Evolutionary conservation across 2,113 vertebrate species (phyloP).

Genomic region (Archilochus colubris): DNA sequence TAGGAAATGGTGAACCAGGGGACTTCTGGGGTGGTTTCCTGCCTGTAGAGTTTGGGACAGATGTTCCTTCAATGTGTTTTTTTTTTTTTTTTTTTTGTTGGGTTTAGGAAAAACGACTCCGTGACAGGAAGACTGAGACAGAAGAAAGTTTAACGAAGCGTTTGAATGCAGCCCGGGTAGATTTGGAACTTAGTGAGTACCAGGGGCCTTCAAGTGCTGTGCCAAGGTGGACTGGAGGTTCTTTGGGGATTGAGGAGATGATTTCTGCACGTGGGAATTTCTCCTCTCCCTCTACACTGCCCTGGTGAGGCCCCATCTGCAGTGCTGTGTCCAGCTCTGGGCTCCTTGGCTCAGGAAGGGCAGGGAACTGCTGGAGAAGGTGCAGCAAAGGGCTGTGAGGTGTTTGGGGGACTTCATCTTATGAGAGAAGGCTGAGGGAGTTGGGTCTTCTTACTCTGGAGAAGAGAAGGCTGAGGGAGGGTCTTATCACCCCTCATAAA

Average conservation of each 20-base stretch:
- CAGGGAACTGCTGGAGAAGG: too few relatives aligned
- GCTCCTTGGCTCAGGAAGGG: too few relatives aligned
- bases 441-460: too few relatives aligned
- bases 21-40: background rate
- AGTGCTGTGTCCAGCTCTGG: too few relatives aligned
- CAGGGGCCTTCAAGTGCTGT: background rate
- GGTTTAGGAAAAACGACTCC: conserved; percentile 86
- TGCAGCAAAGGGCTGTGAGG: too few relatives aligned
- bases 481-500: too few relatives aligned
- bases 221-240: background rate
- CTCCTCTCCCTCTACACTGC: too few relatives aligned
- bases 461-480: too few relatives aligned
- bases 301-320: too few relatives aligned
- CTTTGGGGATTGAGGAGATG: background rate
- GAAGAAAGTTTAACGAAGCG: conserved; percentile 90
- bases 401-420: too few relatives aligned
- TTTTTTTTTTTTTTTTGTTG: background rate
- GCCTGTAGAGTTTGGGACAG: fast-evolving
- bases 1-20: background rate
- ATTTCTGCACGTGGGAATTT: background rate
- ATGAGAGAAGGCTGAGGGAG: too few relatives aligned
- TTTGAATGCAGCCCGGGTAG: conserved; percentile 78
- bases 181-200: conserved; percentile 91
- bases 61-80: fast-evolving
- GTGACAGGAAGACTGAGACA: conserved; percentile 88